Evolutionary conservation across 23 tunicate genomes (phyloP).

Genomic region (Botrylloides violaceus): DNA sequence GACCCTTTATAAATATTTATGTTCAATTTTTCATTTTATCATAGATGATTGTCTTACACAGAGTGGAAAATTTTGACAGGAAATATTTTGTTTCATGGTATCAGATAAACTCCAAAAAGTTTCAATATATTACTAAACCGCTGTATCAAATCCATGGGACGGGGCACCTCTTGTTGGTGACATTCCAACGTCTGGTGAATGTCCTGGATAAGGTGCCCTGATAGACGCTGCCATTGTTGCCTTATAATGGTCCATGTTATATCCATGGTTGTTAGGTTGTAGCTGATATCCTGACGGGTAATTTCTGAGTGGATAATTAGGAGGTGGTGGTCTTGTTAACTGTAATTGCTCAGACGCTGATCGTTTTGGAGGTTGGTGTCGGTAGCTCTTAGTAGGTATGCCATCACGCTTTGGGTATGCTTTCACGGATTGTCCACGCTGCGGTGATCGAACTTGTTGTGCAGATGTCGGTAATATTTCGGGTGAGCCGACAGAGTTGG

Average conservation of each 20-base stretch:
- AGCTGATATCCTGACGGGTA: slow-evolving; percentile 1
- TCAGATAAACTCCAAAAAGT: no score
- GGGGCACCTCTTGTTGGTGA: background rate
- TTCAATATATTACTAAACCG: background rate
- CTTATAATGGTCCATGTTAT: slow-evolving; percentile 12
- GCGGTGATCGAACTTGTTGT: background rate
- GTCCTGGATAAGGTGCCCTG: slow-evolving; percentile 18
- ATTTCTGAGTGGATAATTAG: background rate
- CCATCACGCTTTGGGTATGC: no score
- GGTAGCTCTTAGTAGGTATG: no score
- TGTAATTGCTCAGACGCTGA: slow-evolving; percentile 20
- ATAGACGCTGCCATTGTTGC: slow-evolving; percentile 20
- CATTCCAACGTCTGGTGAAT: background rate
- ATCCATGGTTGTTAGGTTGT: background rate
- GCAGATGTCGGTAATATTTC: background rate
- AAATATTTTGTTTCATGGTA: no score
- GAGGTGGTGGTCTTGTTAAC: slow-evolving; percentile 2
- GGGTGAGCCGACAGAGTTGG: background rate
- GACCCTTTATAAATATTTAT: no score
- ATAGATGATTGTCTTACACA: no score
- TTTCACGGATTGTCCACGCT: no score
- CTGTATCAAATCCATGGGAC: slow-evolving; percentile 26
- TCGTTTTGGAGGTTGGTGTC: slow-evolving; percentile 2
- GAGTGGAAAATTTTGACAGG: no score
- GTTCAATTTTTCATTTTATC: no score